A percentile compares a stretch with the other conserved stretches of the same genome.
phyloP scores from a whole-genome alignment of 2,888 invertebrate species.

The Branchipolynoe longqiensis region DNA sequence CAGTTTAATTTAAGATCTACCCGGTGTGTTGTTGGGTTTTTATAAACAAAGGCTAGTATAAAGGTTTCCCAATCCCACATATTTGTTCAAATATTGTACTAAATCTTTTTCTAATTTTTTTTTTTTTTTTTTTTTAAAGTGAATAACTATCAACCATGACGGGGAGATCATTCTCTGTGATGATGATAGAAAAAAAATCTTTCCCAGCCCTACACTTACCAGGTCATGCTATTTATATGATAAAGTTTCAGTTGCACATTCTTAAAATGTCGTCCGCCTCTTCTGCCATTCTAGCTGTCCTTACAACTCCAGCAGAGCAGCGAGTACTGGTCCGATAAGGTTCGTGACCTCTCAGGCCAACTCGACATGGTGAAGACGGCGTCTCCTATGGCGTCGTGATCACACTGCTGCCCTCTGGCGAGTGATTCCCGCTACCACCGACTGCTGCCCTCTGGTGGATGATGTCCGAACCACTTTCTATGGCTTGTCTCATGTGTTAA shows the following conservation, averaged over 20 bases:
- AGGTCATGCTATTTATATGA: no score
- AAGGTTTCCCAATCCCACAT: no score
- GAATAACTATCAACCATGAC: no score
- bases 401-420: background rate
- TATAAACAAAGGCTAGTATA: no score
- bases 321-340: constrained; percentile 81
- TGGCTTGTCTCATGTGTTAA: background rate
- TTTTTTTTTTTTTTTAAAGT: background rate
- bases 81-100: background rate
- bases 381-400: background rate
- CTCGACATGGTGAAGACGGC: constrained; percentile 60
- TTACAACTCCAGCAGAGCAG: constrained; percentile 80
- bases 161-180: no score
- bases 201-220: no score
- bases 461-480: background rate
- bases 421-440: background rate
- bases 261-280: background rate
- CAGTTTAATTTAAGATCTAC: no score
- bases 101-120: background rate
- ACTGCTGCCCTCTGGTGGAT: background rate
- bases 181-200: no score
- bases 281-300: constrained; percentile 74
- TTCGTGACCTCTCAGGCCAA: constrained; percentile 70
- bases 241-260: no score
- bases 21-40: no score